phyloP scores from a whole-genome alignment of 2,797 vertebrate genomes.

The Platyrinchus mystaceus region DNA sequence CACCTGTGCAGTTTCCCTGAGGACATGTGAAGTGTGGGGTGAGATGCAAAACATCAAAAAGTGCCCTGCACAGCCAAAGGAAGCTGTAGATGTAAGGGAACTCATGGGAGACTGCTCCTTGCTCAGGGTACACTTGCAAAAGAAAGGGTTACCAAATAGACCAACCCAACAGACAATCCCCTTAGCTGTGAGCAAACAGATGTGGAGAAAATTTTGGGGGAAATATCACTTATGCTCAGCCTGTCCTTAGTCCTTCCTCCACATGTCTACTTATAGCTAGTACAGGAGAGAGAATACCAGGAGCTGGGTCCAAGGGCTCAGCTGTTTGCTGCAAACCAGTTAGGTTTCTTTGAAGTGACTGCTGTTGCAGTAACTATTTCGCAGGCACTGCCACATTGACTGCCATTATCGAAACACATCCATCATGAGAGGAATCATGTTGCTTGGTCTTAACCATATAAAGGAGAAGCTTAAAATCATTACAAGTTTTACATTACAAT shows the following conservation, averaged over 20 bases:
- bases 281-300: background rate
- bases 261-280: background rate
- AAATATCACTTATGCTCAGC: background rate
- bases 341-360: background rate
- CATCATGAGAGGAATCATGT: background rate
- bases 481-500: background rate
- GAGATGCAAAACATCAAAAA: background rate
- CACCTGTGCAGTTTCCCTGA: background rate
- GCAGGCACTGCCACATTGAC: background rate
- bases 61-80: background rate
- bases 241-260: background rate
- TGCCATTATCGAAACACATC: background rate
- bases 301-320: background rate
- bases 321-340: background rate
- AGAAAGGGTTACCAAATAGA: background rate
- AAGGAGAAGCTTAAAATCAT: background rate
- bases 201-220: background rate
- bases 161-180: background rate
- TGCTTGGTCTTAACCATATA: background rate
- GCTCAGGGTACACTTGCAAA: background rate
- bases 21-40: fast-evolving
- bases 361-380: background rate
- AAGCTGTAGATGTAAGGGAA: background rate
- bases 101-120: background rate
- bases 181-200: background rate